Conservation (phyloP, 2,888 invertebrate species). For the Holacanthella duospinosa region DNA sequence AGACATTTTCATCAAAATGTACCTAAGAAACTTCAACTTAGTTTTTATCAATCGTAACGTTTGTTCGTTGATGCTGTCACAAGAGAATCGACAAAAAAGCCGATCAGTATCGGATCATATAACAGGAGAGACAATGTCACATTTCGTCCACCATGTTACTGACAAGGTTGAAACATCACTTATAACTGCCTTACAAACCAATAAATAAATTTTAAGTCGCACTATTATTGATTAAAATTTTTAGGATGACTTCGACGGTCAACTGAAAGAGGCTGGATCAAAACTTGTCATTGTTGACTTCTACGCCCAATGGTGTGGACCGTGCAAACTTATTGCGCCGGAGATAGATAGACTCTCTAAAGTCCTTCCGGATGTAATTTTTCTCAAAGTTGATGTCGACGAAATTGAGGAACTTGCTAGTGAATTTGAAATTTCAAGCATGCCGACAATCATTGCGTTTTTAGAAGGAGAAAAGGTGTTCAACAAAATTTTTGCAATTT, state of each 20-base stretch:
- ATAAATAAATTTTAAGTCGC: background rate
- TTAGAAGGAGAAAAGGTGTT: constrained; percentile 48
- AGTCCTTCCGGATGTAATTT: constrained; percentile 69
- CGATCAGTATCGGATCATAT: too few relatives aligned
- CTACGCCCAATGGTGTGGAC: constrained; percentile 85
- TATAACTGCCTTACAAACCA: background rate
- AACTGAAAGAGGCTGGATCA: constrained; percentile 47
- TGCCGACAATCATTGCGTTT: constrained; percentile 97
- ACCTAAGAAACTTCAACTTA: too few relatives aligned
- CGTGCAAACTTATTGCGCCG: constrained; percentile 79
- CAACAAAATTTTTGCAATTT: background rate
- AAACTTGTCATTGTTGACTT: constrained; percentile 68
- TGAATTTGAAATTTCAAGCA: constrained; percentile 77
- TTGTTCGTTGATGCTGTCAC: too few relatives aligned
- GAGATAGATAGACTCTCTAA: constrained; percentile 51
- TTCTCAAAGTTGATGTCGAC: constrained; percentile 94
- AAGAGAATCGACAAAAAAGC: too few relatives aligned
- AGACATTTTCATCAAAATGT: too few relatives aligned
- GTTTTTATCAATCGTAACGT: too few relatives aligned
- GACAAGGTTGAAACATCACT: background rate
- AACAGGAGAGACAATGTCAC: background rate
- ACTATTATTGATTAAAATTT: background rate
- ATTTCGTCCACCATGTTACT: background rate
- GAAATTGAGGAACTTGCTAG: constrained; percentile 79
- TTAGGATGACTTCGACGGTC: background rate